A percentile compares a stretch with the other conserved stretches of the same genome.
These are phyloP conservation scores for Cebus imitator DNA, from an alignment of 2,113 vertebrate genomes.

Conservation along the genomic window DNA sequence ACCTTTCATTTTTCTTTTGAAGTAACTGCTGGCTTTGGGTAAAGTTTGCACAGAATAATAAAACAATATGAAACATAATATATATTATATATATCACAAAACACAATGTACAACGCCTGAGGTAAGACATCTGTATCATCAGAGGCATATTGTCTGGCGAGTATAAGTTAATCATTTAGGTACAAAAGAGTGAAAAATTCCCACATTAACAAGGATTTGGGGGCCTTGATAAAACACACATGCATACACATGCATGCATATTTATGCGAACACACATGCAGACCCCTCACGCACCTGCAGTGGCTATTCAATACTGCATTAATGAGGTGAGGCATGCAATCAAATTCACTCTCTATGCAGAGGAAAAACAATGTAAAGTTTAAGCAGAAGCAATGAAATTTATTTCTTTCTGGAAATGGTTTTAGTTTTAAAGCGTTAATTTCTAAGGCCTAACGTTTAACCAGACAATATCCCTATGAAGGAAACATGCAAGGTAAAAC, in stretches of 20 bases:
- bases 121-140: conserved; percentile 24
- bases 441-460: conserved; percentile 25
- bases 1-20: conserved; percentile 25
- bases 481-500: conserved; percentile 25
- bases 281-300: not conserved
- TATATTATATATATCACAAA: conserved; percentile 2
- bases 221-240: not conserved
- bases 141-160: conserved; percentile 72
- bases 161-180: not conserved
- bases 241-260: not conserved
- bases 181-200: not conserved
- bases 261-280: not conserved
- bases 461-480: conserved; percentile 72
- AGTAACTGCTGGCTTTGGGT: not conserved
- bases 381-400: not conserved
- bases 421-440: conserved; percentile 18
- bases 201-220: not conserved
- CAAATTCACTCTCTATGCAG: not conserved
- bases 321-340: not conserved
- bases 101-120: conserved; percentile 16
- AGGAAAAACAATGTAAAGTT: not conserved
- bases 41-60: not conserved
- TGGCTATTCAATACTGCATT: not conserved
- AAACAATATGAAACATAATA: not conserved
- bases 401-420: not conserved